Conservation (phyloP, 2,888 invertebrate species). For the Conomelus anceps region DNA sequence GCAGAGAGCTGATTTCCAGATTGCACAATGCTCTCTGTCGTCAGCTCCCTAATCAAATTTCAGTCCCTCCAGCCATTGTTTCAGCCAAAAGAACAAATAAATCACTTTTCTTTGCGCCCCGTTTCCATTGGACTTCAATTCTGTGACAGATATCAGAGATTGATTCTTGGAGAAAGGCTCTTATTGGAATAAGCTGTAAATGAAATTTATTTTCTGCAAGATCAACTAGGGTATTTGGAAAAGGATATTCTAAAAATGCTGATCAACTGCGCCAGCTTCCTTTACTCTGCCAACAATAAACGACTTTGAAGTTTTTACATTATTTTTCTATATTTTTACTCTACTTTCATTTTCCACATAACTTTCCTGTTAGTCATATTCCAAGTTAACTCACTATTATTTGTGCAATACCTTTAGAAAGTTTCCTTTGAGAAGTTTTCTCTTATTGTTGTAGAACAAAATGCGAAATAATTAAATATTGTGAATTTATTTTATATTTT, state of each 20-base stretch:
- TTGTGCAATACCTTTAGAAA: too few relatives aligned
- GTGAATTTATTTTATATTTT: too few relatives aligned
- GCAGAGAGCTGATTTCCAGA: neutral
- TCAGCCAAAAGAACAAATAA: neutral
- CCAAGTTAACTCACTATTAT: too few relatives aligned
- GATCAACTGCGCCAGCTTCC: neutral
- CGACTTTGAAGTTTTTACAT: too few relatives aligned
- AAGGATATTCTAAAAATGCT: neutral
- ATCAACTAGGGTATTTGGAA: neutral
- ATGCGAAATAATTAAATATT: too few relatives aligned
- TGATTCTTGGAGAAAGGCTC: neutral
- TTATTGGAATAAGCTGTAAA: neutral
- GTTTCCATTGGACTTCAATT: neutral
- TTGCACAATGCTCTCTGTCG: neutral
- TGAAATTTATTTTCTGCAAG: neutral
- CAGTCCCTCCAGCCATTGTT: neutral
- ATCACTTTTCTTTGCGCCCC: neutral
- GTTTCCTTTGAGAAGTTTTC: too few relatives aligned
- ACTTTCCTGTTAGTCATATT: too few relatives aligned
- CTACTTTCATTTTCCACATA: too few relatives aligned
- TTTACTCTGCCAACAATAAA: too few relatives aligned
- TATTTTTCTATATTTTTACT: too few relatives aligned
- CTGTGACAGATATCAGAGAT: neutral
- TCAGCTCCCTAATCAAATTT: neutral
- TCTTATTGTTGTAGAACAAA: too few relatives aligned